These are phyloP conservation scores for Bambusicola thoracicus DNA, from an alignment of 2,113 vertebrate genomes.

Conservation along the genomic window DNA sequence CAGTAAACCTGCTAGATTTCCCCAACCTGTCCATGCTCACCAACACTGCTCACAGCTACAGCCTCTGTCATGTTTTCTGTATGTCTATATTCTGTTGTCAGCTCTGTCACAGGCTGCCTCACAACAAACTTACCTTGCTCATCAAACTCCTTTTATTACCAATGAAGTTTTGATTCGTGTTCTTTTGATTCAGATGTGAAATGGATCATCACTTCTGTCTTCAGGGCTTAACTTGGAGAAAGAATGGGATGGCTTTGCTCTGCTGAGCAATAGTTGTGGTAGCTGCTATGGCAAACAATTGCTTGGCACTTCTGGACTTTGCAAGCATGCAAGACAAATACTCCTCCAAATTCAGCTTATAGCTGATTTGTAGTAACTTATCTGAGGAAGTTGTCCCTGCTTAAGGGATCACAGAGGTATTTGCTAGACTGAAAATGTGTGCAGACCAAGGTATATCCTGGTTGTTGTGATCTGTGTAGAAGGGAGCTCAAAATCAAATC, in stretches of 20 bases:
- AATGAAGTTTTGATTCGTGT: not conserved
- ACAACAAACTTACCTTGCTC: not conserved
- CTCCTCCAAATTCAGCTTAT: not conserved
- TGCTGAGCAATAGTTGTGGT: not conserved
- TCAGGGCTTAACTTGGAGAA: not conserved
- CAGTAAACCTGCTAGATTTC: not conserved
- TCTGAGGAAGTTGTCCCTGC: fast-evolving
- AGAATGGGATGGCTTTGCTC: not conserved
- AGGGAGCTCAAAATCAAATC: not conserved
- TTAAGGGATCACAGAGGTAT: not conserved
- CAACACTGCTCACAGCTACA: not conserved
- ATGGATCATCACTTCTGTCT: not conserved
- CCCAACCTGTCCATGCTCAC: fast-evolving
- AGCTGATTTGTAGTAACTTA: not conserved
- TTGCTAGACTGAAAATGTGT: not conserved
- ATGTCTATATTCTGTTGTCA: not conserved
- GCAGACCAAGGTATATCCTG: not conserved
- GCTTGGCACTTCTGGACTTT: not conserved
- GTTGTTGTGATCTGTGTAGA: fast-evolving
- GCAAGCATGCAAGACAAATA: not conserved
- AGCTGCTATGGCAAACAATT: not conserved
- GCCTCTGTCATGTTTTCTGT: not conserved
- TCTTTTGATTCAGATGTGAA: not conserved
- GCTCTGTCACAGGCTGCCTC: not conserved
- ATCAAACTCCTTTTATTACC: not conserved